Evolutionary conservation across 2,888 invertebrate species (phyloP), one percentile per base, ranked within the genome.

Genomic region (Troides aeacus): DNA sequence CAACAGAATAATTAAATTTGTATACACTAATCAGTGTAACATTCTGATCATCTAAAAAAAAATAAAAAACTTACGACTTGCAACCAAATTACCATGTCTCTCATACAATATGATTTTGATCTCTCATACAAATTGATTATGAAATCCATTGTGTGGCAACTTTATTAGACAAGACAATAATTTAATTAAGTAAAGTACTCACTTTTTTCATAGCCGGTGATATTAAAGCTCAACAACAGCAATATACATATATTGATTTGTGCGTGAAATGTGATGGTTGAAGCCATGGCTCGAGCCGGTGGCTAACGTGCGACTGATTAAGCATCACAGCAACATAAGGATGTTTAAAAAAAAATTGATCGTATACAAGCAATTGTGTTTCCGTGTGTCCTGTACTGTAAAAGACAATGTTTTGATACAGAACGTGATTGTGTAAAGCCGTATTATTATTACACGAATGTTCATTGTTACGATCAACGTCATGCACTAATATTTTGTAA

Each of bases 121-220:
- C 21, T 21, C 21, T 21, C 21, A 21, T 21, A 21, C 21, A 21
- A 21, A 21, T 21, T 21, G 21, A 21, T 39, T 39, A 10, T 39
- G 39, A 6, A 39, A 2, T 10, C 8, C 7, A 10, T 39, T 39
- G 39, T 39, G 39, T 39, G 10, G 39, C 7, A 8, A 10, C 12
- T 46, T 46, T 15, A 12, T 15, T 46, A 46, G 4, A 15, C 46
- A 15, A 46, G 4, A 46, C 15, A 46, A 46, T 46, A 12, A 12
- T 46, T 46, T 12, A 46, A 46, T 30, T 30, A 30, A 46, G 15
- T 46, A 15, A 46, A 7, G 10, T 70, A 71, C 82, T 81, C 81
- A 88, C 88, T 89, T 84, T 88, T 89, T 79, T 89, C 88, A 80
- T 88, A 82, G 73, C 85, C 79, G 68, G 66, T 50, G 36, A 72